phyloP scores from a whole-genome alignment of 2,888 invertebrate species.

The Dorcus parallelipipedus region DNA sequence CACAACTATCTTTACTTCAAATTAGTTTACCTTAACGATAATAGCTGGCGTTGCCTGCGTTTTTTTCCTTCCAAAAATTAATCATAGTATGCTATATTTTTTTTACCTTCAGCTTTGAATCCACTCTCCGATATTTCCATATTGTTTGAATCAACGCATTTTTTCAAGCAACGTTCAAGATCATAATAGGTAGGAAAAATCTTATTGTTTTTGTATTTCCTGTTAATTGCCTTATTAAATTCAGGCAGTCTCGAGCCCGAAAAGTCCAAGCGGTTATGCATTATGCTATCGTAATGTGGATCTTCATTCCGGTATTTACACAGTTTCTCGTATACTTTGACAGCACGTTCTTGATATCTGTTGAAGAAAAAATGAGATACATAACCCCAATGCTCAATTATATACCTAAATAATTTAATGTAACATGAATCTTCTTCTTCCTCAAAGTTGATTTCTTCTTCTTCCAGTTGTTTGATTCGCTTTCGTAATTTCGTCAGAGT shows the following conservation, averaged over 20 bases:
- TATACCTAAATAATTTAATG: slow-evolving; percentile 62
- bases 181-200: slow-evolving; percentile 40
- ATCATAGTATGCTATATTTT: not conserved
- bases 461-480: slow-evolving; percentile 66
- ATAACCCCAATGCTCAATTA: slow-evolving; percentile 18
- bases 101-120: slow-evolving; percentile 30
- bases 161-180: slow-evolving; percentile 27
- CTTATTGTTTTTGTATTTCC: slow-evolving; percentile 36
- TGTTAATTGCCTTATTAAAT: slow-evolving; percentile 25
- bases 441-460: slow-evolving; percentile 68
- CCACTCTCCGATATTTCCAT: slow-evolving; percentile 29
- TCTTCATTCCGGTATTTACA: slow-evolving; percentile 13
- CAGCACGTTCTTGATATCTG: slow-evolving; percentile 13
- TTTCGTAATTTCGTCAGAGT: slow-evolving; percentile 61
- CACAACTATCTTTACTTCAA: not conserved
- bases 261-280: slow-evolving; percentile 12
- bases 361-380: not conserved
- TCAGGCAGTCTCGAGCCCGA: slow-evolving; percentile 6
- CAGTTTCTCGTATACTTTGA: slow-evolving; percentile 9
- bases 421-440: slow-evolving; percentile 72
- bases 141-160: slow-evolving; percentile 30
- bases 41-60: too few relatives aligned
- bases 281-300: slow-evolving; percentile 1
- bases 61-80: too few relatives aligned
- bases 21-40: not conserved